A percentile compares a stretch with the other conserved stretches of the same genome.
phyloP scores from a whole-genome alignment of 1,140 invertebrate genomes.

The Pygmarrhopalites habei region DNA sequence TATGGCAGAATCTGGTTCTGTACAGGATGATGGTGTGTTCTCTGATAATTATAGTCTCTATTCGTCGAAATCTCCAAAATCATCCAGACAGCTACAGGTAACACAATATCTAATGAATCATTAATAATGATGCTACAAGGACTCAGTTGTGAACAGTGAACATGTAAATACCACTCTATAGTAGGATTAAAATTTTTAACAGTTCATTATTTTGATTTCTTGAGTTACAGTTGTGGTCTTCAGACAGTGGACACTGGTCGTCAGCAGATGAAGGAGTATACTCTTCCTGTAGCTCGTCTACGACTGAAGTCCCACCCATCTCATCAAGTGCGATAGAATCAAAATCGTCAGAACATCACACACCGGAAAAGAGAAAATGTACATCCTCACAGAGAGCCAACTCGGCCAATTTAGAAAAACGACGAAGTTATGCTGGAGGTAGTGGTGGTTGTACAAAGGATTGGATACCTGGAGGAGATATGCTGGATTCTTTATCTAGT shows the following conservation, averaged over 20 bases:
- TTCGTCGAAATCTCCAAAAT: constrained; percentile 25
- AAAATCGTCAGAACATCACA: too few relatives aligned
- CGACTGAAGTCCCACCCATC: constrained; percentile 25
- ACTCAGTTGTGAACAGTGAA: too few relatives aligned
- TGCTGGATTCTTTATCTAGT: too few relatives aligned
- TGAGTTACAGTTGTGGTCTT: constrained; percentile 35
- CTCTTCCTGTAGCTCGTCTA: constrained; percentile 22
- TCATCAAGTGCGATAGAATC: constrained; percentile 10
- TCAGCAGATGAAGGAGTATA: constrained; percentile 25
- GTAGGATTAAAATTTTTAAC: too few relatives aligned
- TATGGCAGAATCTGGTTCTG: constrained; percentile 22
- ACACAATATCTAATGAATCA: too few relatives aligned
- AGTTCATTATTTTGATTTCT: constrained; percentile 19
- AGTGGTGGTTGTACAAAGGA: not conserved
- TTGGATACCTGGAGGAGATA: constrained; percentile 5
- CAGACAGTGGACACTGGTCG: constrained; percentile 36
- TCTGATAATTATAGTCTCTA: constrained; percentile 25
- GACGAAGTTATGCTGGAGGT: constrained; percentile 30
- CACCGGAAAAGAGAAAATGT: constrained; percentile 30
- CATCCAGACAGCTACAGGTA: constrained; percentile 29
- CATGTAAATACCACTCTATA: too few relatives aligned
- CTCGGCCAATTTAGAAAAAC: constrained; percentile 21
- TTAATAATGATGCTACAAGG: too few relatives aligned
- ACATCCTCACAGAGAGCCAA: not conserved
- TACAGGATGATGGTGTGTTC: constrained; percentile 32